phyloP scores from a whole-genome alignment of 2,797 vertebrate genomes.

The Sphaeramia orbicularis region DNA sequence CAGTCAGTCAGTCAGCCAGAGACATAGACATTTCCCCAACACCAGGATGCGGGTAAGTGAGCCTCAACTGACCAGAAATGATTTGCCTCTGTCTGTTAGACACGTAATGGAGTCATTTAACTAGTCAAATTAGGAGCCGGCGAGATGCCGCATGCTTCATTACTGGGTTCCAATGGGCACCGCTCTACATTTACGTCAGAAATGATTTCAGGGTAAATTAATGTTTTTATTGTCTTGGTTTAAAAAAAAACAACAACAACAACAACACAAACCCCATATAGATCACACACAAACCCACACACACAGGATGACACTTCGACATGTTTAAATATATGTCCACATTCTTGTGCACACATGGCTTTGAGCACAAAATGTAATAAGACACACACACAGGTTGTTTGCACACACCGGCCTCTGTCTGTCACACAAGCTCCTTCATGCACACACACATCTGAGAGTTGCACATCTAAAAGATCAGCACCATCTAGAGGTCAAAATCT shows the following conservation, averaged over 20 bases:
- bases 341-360: slow-evolving; percentile 41
- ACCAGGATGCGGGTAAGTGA: slow-evolving; percentile 98
- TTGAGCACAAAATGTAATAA: slow-evolving; percentile 40
- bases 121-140: slow-evolving; percentile 99
- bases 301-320: slow-evolving; percentile 35
- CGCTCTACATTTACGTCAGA: slow-evolving; percentile 99
- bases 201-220: slow-evolving; percentile 99
- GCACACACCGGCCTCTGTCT: slow-evolving; percentile 47
- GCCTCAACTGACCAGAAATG: slow-evolving; percentile 99
- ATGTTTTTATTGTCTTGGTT: slow-evolving; percentile 97
- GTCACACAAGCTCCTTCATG: slow-evolving; percentile 36
- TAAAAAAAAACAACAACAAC: slow-evolving; percentile 44
- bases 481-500: slow-evolving; percentile 90
- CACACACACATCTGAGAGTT: slow-evolving; percentile 27
- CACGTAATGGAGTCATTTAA: slow-evolving; percentile 99
- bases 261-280: slow-evolving; percentile 26
- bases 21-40: slow-evolving; percentile 94
- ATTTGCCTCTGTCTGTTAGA: slow-evolving; percentile 99
- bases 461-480: slow-evolving; percentile 89
- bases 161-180: slow-evolving; percentile 98
- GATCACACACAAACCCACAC: slow-evolving; percentile 46
- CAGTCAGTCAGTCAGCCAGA: slow-evolving; percentile 88
- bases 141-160: slow-evolving; percentile 99
- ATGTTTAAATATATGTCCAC: slow-evolving; percentile 18
- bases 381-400: slow-evolving; percentile 63